Percentiles rank a stretch among this genome's conserved stretches.
Evolutionary conservation across 2,888 invertebrate species (phyloP).

Genomic region (Pammene fasciana): DNA sequence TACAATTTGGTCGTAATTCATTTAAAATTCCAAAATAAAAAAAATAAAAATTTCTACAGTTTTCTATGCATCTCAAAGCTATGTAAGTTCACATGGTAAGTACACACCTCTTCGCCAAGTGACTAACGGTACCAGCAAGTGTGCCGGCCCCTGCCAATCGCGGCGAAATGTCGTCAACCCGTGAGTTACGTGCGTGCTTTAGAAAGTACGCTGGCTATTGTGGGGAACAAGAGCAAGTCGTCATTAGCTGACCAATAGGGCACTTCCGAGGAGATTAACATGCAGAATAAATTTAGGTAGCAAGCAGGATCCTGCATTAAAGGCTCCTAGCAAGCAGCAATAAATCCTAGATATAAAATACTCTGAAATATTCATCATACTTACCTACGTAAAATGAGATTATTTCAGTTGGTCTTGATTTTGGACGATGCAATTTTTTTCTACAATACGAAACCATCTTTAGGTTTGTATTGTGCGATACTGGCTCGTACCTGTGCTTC

Average conservation of each 20-base stretch:
- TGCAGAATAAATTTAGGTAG: neutral
- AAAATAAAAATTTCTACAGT: neutral
- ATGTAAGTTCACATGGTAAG: neutral
- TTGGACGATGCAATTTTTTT: no score
- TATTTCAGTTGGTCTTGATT: no score
- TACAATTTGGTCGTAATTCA: no score
- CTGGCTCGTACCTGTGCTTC: no score
- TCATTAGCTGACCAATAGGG: conserved; percentile 32
- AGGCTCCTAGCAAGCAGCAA: no score
- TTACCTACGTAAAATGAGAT: no score
- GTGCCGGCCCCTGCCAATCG: conserved; percentile 69
- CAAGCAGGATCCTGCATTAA: no score
- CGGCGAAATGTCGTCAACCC: conserved; percentile 53
- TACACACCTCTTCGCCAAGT: conserved; percentile 24
- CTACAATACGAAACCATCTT: no score
- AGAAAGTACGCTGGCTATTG: conserved; percentile 57
- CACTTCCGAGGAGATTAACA: conserved; percentile 7
- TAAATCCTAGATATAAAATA: no score
- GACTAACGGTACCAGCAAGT: conserved; percentile 70
- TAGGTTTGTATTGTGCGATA: no score
- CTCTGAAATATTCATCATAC: no score
- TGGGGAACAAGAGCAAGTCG: conserved; percentile 36
- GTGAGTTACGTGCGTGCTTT: conserved; percentile 59
- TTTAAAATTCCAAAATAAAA: neutral
- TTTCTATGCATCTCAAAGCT: neutral